phyloP scores from a whole-genome alignment of 1,140 invertebrate species.

The Drosophila kurseongensis region DNA sequence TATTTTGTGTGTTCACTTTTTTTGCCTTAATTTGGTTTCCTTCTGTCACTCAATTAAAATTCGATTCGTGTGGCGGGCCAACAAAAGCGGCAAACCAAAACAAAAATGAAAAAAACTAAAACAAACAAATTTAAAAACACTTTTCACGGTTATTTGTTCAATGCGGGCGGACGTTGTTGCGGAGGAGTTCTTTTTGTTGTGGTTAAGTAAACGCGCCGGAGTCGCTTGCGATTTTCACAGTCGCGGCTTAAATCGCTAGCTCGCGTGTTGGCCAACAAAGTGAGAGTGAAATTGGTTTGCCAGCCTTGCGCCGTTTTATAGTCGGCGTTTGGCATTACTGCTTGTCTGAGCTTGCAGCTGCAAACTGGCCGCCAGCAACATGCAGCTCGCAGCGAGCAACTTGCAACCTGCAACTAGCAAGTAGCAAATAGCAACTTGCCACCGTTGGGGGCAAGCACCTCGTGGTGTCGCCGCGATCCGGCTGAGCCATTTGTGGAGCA shows the following conservation, averaged over 20 bases:
- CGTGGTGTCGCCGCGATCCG: conserved; percentile 26
- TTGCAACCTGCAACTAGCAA: conserved; percentile 14
- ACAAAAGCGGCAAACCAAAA: conserved; percentile 24
- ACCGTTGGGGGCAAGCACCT: conserved; percentile 73
- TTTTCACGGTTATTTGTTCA: conserved; percentile 43
- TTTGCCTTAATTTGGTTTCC: conserved; percentile 27
- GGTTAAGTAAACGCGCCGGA: conserved; percentile 15
- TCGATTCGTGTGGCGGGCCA: conserved; percentile 26
- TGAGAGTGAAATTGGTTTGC: conserved; percentile 74
- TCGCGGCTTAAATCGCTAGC: conserved; percentile 24
- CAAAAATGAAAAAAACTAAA: conserved; percentile 13
- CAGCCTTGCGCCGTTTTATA: conserved; percentile 64
- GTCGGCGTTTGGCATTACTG: neutral
- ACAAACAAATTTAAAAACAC: conserved; percentile 47
- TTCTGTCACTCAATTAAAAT: conserved; percentile 47
- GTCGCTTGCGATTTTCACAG: conserved; percentile 10
- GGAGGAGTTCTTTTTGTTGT: neutral
- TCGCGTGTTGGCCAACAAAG: conserved; percentile 72
- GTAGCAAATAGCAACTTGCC: conserved; percentile 25
- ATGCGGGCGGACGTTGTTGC: conserved; percentile 3
- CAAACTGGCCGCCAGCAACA: conserved; percentile 27
- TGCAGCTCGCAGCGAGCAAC: conserved; percentile 17
- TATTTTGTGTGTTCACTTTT: conserved; percentile 32
- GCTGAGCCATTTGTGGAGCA: conserved; percentile 37
- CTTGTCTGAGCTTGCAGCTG: conserved; percentile 6